Percentiles rank a stretch among this genome's conserved stretches.
Evolutionary conservation across 2,113 vertebrate species (phyloP).

Genomic region (Ancistrus triradiatus): DNA sequence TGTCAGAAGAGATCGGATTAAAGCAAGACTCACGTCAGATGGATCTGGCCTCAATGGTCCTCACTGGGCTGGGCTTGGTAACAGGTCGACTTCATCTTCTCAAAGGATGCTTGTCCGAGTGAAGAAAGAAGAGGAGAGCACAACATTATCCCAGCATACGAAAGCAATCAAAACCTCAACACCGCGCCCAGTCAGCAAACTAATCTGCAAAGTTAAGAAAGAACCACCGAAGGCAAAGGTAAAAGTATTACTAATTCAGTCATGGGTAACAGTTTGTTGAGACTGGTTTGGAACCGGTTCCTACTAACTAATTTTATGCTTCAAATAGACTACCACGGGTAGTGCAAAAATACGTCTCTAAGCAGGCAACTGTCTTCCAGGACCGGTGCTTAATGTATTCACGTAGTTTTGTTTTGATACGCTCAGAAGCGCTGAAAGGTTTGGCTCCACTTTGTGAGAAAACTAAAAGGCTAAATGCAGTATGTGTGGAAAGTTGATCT

Average conservation of each 20-base stretch:
- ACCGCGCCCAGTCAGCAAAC: constrained; percentile 21
- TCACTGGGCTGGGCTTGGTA: constrained; percentile 45
- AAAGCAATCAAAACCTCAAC: background rate
- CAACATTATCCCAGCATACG: constrained; percentile 40
- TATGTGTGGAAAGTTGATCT: too few species aligned
- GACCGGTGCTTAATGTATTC: too few species aligned
- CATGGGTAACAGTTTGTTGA: background rate
- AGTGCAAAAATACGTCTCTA: too few species aligned
- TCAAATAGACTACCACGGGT: too few species aligned
- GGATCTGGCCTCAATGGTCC: constrained; percentile 42
- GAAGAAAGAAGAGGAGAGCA: constrained; percentile 59
- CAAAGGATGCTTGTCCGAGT: constrained; percentile 36
- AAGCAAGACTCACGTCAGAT: constrained; percentile 32
- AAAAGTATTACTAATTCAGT: background rate
- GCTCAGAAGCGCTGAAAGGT: too few species aligned
- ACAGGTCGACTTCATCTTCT: constrained; percentile 39
- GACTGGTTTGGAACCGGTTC: too few species aligned
- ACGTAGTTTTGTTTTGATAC: too few species aligned
- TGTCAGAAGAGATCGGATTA: constrained; percentile 29
- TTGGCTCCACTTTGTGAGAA: too few species aligned
- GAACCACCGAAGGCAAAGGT: constrained; percentile 42
- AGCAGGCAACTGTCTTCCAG: too few species aligned
- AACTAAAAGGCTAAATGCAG: too few species aligned
- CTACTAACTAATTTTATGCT: too few species aligned
- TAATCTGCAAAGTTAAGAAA: constrained; percentile 39